Evolutionary conservation across 1,140 invertebrate genomes (phyloP), one percentile per base, ranked within the genome.

Genomic region (Cylas formicarius): DNA sequence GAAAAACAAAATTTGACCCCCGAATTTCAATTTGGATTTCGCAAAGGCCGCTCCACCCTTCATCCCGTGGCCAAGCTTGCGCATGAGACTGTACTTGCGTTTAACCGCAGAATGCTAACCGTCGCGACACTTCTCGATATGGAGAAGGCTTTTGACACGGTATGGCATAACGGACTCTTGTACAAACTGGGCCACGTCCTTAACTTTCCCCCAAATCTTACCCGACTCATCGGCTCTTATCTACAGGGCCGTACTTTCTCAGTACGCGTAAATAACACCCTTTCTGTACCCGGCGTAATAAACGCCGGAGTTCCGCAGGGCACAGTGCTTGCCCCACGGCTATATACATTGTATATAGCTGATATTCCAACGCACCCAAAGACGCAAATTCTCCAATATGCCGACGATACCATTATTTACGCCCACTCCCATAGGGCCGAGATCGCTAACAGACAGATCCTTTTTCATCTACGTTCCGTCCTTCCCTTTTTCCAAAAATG

Each of bases 1-100:
- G 20, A n/a, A n/a, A n/a, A n/a, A n/a, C n/a, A 23, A 2, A 26
- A 9, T 2, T 2, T 3, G 26, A 53, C 16, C 10, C 10, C 9
- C 9, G 22, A 62, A 4, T n/a, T n/a, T n/a, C 65, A 70, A 48
- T 69, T 67, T 50, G 68, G 36, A n/a, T 38, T 38, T 11, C 4
- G 36, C 7, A 11, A 16, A 2, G 3, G 3, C 3, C 20, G 17
- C 3, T 26, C 24, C 21, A 38, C 36, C 2, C 4, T 2, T 28
- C 53, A 11, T 6, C 10, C 9, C 9, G 24, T 0, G 64, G 37
- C 52, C 52, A 46, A 44, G 37, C 9, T 23, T 43, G 1, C 17
- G 36, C 18, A 7, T 10, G 20, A 23, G n/a, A 14, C 31, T 42
- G 17, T 57, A 60, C 1, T 43, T 7, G 17, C n/a, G 9, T 38